These are phyloP conservation scores for Sarcophaga rosellei DNA, from an alignment of 2,888 invertebrate species.

Conservation along the genomic window DNA sequence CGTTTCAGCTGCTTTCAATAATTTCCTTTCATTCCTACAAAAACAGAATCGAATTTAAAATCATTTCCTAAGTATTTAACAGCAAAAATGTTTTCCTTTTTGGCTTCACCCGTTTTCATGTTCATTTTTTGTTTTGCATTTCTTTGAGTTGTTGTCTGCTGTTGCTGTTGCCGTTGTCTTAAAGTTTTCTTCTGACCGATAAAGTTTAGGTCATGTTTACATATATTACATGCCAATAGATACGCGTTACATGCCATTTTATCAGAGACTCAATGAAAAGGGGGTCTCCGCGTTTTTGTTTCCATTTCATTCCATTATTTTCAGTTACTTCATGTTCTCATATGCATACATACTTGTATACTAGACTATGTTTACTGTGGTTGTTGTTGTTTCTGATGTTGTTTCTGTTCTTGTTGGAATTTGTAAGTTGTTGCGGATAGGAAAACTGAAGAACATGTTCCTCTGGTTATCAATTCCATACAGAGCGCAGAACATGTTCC, in stretches of 20 bases:
- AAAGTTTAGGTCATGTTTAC: conserved; percentile 67
- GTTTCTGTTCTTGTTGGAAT: conserved; percentile 51
- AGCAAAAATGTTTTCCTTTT: neutral
- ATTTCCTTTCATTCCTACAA: conserved; percentile 6
- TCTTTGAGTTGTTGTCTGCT: neutral
- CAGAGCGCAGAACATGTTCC: conserved; percentile 50
- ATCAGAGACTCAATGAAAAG: conserved; percentile 54
- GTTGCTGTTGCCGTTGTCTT: neutral
- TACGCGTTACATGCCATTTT: conserved; percentile 67
- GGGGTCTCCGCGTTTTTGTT: conserved; percentile 43
- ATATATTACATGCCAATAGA: conserved; percentile 64
- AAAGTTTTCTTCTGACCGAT: conserved; percentile 57
- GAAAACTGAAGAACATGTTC: conserved; percentile 57
- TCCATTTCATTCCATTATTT: neutral
- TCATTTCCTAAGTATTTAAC: neutral
- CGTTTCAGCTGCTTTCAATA: conserved; percentile 32
- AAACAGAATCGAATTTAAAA: neutral
- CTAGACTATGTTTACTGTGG: neutral
- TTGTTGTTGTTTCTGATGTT: conserved; percentile 33
- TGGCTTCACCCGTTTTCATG: neutral
- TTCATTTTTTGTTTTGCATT: conserved; percentile 6
- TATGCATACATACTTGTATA: conserved; percentile 25
- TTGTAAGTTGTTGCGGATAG: conserved; percentile 17
- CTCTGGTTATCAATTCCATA: conserved; percentile 66
- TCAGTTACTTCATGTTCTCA: conserved; percentile 29